Evolutionary conservation across 64 coral and sea anemone genomes (phyloP), one percentile per base, ranked within the genome.

Genomic region (Montipora efflorescens): DNA sequence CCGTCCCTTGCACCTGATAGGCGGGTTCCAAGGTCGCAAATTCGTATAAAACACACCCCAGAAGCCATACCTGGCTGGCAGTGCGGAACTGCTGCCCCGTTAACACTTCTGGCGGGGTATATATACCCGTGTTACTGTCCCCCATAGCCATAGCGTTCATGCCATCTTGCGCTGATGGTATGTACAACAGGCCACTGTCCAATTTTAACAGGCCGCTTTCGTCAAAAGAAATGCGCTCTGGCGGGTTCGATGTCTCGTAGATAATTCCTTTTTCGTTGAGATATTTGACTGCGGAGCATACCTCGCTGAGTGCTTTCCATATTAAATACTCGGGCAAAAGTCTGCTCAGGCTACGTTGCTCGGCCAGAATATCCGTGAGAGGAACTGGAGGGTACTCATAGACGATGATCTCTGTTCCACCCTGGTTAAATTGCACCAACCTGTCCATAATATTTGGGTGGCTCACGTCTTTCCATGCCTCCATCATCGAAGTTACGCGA

Each of bases 341-440:
- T 25, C 91, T 89, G 8, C 91, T 79, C 4, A 92, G 83, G 16
- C 84, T 28, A 59, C 77, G 64, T 18, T 88, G 93, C 61, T 84
- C 87, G 0, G 71, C 71, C 12, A 97, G 36, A 75, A 97, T 55
- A 61, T 97, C 95, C 50, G 45, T 14, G 7, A 97, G 88, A n/a
- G 89, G 70, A 49, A 83, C 94, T 12, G 95, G 93, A 25, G 89
- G 85, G 93, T 97, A 97, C 55, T 97, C 95, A 89, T 95, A 97
- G 9, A 97, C 82, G 15, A 97, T 62, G 47, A 97, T 89, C 47
- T 92, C 84, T 3, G 96, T 97, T 25, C 90, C 89, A n/a, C 89
- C 90, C 62, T 97, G 88, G 11, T 28, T 84, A 47, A 97, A 97
- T 6, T 81, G 90, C 47, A 92, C 79, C 2, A 95, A 46, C 14